phyloP scores from a whole-genome alignment of 2,797 vertebrate species.

The Hippocampus kuda region DNA sequence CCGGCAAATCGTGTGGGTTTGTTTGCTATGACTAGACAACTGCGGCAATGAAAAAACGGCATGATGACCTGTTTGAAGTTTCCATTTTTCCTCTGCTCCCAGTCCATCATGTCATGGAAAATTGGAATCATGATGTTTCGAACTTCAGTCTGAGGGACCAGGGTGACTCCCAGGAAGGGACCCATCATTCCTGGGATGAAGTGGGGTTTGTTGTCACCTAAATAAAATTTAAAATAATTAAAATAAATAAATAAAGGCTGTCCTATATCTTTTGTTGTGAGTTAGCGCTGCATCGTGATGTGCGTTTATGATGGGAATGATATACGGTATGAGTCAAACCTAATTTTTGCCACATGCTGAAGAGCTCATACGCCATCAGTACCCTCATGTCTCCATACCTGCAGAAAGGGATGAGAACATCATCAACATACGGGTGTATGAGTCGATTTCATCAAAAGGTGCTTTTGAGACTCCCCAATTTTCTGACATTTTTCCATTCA shows the following conservation, averaged over 20 bases:
- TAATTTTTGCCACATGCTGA: conserved; percentile 99
- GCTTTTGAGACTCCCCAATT: no score
- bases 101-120: conserved; percentile 99
- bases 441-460: not conserved
- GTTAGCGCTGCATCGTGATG: not conserved
- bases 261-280: not conserved
- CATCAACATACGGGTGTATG: no score
- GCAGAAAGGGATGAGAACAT: conserved; percentile 9
- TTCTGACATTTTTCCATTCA: no score
- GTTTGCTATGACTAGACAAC: conserved; percentile 10
- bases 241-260: conserved; percentile 4
- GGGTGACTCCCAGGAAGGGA: conserved; percentile 91
- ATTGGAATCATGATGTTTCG: conserved; percentile 99
- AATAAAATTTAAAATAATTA: conserved; percentile 30
- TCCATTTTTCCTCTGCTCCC: conserved; percentile 97
- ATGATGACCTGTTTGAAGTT: conserved; percentile 92
- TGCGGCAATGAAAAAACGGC: conserved; percentile 1
- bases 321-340: conserved; percentile 58
- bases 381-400: conserved; percentile 96
- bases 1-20: conserved; percentile 18
- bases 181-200: conserved; percentile 99
- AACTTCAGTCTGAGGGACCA: conserved; percentile 92
- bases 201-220: conserved; percentile 98
- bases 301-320: not conserved
- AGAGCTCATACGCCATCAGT: conserved; percentile 97